phyloP scores from a whole-genome alignment of 2,113 vertebrate species.

The Podilymbus podiceps region DNA sequence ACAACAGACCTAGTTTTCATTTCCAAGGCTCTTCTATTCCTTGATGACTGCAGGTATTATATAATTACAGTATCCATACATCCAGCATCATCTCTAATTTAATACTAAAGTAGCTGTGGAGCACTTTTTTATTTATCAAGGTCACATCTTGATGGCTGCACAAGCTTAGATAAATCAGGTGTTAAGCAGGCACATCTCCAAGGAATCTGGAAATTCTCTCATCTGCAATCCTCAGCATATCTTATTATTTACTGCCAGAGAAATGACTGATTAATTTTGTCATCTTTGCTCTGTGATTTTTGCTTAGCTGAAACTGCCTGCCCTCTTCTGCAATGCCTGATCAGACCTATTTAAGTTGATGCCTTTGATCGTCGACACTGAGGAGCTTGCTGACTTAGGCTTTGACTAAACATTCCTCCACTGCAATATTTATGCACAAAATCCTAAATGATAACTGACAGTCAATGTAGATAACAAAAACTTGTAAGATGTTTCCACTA shows the following conservation, averaged over 20 bases:
- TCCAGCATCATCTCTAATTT: slow-evolving; percentile 63
- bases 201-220: slow-evolving; percentile 73
- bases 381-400: slow-evolving; percentile 61
- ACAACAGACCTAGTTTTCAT: background rate
- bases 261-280: slow-evolving; percentile 83
- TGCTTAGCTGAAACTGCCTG: slow-evolving; percentile 66
- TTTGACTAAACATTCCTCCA: slow-evolving; percentile 70
- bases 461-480: slow-evolving; percentile 66
- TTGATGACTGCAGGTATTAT: slow-evolving; percentile 9
- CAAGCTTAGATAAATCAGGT: slow-evolving; percentile 77
- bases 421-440: slow-evolving; percentile 62
- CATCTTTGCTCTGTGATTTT: slow-evolving; percentile 74
- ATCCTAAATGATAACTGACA: slow-evolving; percentile 69
- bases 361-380: slow-evolving; percentile 73
- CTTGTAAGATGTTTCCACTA: background rate
- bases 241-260: slow-evolving; percentile 79
- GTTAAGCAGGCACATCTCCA: slow-evolving; percentile 74
- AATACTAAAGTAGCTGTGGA: slow-evolving; percentile 59
- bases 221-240: slow-evolving; percentile 76
- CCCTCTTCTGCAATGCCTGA: slow-evolving; percentile 64
- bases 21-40: background rate
- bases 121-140: slow-evolving; percentile 71
- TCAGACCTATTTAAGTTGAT: slow-evolving; percentile 78
- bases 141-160: slow-evolving; percentile 69
- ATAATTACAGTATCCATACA: slow-evolving; percentile 37